Evolutionary conservation across 2,797 vertebrate species (phyloP), one percentile per base, ranked within the genome.

Genomic region (Zenarchopterus dispar): DNA sequence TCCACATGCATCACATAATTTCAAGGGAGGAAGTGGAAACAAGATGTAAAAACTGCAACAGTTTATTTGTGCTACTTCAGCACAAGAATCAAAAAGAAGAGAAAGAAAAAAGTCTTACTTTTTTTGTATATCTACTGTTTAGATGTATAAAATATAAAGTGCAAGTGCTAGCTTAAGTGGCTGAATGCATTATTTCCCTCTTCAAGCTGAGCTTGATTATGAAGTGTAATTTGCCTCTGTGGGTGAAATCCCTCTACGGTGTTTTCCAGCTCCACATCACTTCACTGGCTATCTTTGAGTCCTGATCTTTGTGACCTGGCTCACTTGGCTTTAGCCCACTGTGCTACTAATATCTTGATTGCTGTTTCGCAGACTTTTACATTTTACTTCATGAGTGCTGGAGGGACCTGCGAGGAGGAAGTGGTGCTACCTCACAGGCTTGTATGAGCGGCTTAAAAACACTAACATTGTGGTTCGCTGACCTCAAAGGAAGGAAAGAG

Each of bases 351-450:
- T 73, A 77, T 72, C 73, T 86, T 71, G 51, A 82, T 88, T 79
- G 66, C 68, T 67, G 82, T 80, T 88, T 86, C 71, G 61, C 62
- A 75, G 78, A 72, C 66, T 68, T 74, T 81, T 47, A 67, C 65
- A 33, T 86, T 81, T 86, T 71, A 70, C 19, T 66, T 74, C 80
- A 50, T 67, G 67, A 68, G 55, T 10, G 17, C 51, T 19, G 22
- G 74, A 71, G 67, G 55, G 70, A 82, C 48, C 70, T 73, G 70
- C 8, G 60, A 72, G 56, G 70, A 89, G 84, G 91, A 91, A 85
- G 75, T 87, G 86, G 89, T 84, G 80, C 82, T 84, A 88, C 84
- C 89, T 77, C 86, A 84, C 74, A 67, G 73, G 78, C 63, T 78
- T 71, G 70, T 84, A 81, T 83, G 75, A 70, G 70, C 52, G 39